Conservation (phyloP, 1,140 invertebrate species). For the Tribolium castaneum region DNA sequence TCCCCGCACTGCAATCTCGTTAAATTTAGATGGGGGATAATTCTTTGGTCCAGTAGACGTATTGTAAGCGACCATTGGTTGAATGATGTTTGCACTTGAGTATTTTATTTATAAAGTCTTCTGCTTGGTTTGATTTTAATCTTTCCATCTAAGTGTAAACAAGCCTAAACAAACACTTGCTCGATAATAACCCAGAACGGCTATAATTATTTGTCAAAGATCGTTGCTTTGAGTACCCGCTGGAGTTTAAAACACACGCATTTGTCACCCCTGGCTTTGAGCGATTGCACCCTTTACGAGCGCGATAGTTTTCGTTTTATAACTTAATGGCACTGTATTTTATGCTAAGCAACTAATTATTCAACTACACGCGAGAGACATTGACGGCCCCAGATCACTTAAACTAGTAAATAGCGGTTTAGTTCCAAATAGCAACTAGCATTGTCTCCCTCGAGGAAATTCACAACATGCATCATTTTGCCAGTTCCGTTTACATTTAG, state of each 20-base stretch:
- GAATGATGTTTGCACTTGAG: conserved; percentile 57
- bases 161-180: conserved; percentile 60
- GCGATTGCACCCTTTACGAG: conserved; percentile 11
- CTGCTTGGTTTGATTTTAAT: conserved; percentile 60
- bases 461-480: conserved; percentile 31
- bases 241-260: conserved; percentile 10
- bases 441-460: conserved; percentile 17
- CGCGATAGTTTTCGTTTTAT: background rate
- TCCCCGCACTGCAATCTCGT: conserved; percentile 37
- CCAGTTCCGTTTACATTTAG: conserved; percentile 19
- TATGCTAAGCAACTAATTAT: conserved; percentile 58
- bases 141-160: conserved; percentile 57
- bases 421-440: conserved; percentile 44
- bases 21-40: conserved; percentile 50
- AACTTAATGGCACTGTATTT: conserved; percentile 56
- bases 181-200: conserved; percentile 54
- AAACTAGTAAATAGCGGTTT: conserved; percentile 56
- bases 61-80: conserved; percentile 52
- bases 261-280: conserved; percentile 28
- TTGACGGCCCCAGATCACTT: conserved; percentile 54
- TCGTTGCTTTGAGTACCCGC: conserved; percentile 5
- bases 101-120: conserved; percentile 59
- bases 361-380: conserved; percentile 50
- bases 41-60: conserved; percentile 55
- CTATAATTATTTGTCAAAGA: conserved; percentile 53